phyloP scores from a whole-genome alignment of 1,140 invertebrate species.

The Popillia japonica region DNA sequence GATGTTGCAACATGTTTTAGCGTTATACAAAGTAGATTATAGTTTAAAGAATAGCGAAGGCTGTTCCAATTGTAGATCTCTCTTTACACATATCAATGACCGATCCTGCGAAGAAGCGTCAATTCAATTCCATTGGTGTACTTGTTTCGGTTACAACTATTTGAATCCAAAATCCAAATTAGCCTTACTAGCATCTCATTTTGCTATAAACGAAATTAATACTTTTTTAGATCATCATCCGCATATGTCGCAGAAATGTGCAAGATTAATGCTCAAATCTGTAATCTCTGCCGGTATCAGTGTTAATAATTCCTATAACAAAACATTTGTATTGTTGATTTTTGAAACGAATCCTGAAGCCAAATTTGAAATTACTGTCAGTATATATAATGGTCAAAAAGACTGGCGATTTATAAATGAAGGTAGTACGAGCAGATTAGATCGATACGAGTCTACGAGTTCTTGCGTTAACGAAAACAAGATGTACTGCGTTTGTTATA shows the following conservation, averaged over 20 bases:
- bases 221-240: slow-evolving; percentile 47
- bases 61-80: slow-evolving; percentile 72
- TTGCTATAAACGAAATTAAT: slow-evolving; percentile 58
- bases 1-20: slow-evolving; percentile 63
- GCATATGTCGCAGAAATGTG: slow-evolving; percentile 58
- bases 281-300: slow-evolving; percentile 56
- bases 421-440: slow-evolving; percentile 66
- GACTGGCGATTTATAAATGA: slow-evolving; percentile 42
- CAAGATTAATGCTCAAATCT: slow-evolving; percentile 61
- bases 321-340: slow-evolving; percentile 61
- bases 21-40: slow-evolving; percentile 60
- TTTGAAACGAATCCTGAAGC: slow-evolving; percentile 66
- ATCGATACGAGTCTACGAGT: slow-evolving; percentile 66
- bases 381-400: slow-evolving; percentile 44
- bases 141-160: slow-evolving; percentile 67
- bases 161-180: slow-evolving; percentile 60
- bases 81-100: slow-evolving; percentile 70
- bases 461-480: slow-evolving; percentile 66
- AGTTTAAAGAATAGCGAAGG: slow-evolving; percentile 60
- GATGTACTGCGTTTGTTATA: slow-evolving; percentile 64
- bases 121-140: slow-evolving; percentile 81
- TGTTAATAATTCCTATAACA: slow-evolving; percentile 44
- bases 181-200: slow-evolving; percentile 61
- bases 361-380: slow-evolving; percentile 68
- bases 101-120: slow-evolving; percentile 78